Evolutionary conservation across 1,140 invertebrate genomes (phyloP), one percentile per base, ranked within the genome.

Genomic region (Tetramorium simillimum): DNA sequence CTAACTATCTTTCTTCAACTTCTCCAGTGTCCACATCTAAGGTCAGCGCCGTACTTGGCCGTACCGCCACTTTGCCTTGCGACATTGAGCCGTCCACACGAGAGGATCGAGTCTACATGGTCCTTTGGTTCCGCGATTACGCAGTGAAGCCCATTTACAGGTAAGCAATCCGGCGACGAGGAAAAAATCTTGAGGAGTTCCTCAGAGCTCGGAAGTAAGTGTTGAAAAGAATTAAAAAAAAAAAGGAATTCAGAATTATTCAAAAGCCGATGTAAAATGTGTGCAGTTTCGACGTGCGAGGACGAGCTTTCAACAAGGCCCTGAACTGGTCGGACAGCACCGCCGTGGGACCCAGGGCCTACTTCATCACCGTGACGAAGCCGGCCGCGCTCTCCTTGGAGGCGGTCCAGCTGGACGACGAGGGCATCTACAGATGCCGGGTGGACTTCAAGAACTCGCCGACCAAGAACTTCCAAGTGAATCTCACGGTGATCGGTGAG

Each of bases 401-500:
- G 91, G 97, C 97, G 46, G 97, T 98, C 18, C 97, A 97, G 89
- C 95, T 98, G 86, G 96, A 97, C 87, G 98, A 99, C 93, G 97
- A 98, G 92, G 98, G 98, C 51, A 96, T 97, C 89, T 99, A 98
- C 93, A 96, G 98, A 77, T 99, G 98, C 94, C 96, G 98, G 86
- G 98, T 99, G 4, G 98, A 99, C 94, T 99, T 98, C 94, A 97
- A 97, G 92, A 98, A 98, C 92, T 98, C 98, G 12, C 98, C 98
- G 0, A 99, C 98, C 3, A 96, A 98, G 90, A 99, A 99, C 95
- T 98, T 97, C 93, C 97, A 98, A 95, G 98, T 99, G 92, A 98
- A 98, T 93, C 96, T 99, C 89, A 98, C 98, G 90, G 98, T 99
- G 88, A 98, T 98, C 94, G 98, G 98, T 99, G 96, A 97, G 46